These are phyloP conservation scores for Ellobius talpinus DNA, from an alignment of 2,113 vertebrate species.

Conservation along the genomic window DNA sequence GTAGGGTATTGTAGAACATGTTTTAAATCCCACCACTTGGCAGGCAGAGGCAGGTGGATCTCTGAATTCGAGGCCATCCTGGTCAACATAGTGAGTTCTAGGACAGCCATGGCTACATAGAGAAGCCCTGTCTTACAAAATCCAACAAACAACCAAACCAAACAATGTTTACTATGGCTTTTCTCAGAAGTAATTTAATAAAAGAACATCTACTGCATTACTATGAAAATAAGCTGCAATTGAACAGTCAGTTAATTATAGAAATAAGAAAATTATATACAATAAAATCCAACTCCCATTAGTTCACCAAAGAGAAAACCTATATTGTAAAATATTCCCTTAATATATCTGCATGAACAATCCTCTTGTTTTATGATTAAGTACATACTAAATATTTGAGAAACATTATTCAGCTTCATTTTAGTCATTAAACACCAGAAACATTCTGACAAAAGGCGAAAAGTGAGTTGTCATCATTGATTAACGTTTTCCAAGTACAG, in stretches of 20 bases:
- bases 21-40: not conserved
- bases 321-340: not conserved
- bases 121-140: not conserved
- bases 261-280: not conserved
- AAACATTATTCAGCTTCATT: not conserved
- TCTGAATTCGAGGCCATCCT: not conserved
- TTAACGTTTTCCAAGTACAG: not conserved
- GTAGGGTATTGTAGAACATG: not conserved
- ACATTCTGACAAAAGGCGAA: not conserved
- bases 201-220: not conserved
- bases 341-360: not conserved
- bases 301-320: not conserved
- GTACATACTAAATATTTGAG: conserved; percentile 26
- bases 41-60: not conserved
- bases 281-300: not conserved
- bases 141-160: not conserved
- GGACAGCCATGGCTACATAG: not conserved
- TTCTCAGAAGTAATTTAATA: not conserved
- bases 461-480: not conserved
- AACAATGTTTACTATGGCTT: not conserved
- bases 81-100: not conserved
- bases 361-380: conserved; percentile 7
- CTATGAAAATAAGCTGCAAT: not conserved
- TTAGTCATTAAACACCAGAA: conserved; percentile 15
- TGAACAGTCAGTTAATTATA: conserved; percentile 11